Evolutionary conservation across 2,888 invertebrate genomes (phyloP).

Genomic region (Agonum fuliginosum): DNA sequence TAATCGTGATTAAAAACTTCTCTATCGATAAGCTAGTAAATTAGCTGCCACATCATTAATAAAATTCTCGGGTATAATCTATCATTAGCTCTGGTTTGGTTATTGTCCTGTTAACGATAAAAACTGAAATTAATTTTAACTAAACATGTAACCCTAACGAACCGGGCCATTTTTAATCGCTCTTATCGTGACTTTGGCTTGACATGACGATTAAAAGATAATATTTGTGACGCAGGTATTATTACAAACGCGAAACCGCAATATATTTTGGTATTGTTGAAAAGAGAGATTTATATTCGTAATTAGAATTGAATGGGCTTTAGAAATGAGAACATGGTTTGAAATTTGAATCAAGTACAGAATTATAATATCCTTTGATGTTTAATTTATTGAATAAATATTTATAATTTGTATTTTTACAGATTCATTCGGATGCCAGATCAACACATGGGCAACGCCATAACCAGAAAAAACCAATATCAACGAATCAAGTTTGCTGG

Average conservation of each 20-base stretch:
- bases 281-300: not conserved
- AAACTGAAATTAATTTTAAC: slow-evolving; percentile 21
- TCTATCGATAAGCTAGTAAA: slow-evolving; percentile 19
- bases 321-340: too few relatives aligned
- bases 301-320: too few relatives aligned
- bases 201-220: slow-evolving; percentile 33
- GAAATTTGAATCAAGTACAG: too few relatives aligned
- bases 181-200: slow-evolving; percentile 2
- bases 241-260: not conserved
- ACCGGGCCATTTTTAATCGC: slow-evolving; percentile 26
- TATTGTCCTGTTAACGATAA: slow-evolving; percentile 44
- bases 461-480: too few relatives aligned
- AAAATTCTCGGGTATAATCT: slow-evolving; percentile 18
- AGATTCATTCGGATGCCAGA: too few relatives aligned
- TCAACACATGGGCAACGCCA: too few relatives aligned
- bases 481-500: too few relatives aligned
- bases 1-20: too few relatives aligned
- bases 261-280: not conserved
- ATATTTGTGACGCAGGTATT: not conserved
- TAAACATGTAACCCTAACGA: slow-evolving; percentile 27
- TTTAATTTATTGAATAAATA: too few relatives aligned
- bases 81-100: slow-evolving; percentile 22
- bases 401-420: too few relatives aligned
- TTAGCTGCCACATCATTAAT: slow-evolving; percentile 19
- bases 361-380: too few relatives aligned